Evolutionary conservation across 2,113 vertebrate species (phyloP).

Genomic region (Trichechus manatus): DNA sequence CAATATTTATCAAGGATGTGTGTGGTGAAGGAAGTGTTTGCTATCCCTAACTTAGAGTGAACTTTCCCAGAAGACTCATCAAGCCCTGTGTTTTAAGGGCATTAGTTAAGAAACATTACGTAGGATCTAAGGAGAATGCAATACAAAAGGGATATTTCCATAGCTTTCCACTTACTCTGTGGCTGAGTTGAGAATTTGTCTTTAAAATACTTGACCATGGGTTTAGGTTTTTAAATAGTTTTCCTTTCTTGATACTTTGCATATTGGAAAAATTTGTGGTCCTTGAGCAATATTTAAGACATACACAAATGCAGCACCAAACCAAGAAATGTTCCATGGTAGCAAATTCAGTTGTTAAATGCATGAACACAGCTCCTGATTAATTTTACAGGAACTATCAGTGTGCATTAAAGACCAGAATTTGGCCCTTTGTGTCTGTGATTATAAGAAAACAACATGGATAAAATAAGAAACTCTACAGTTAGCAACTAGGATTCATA

Average conservation of each 20-base stretch:
- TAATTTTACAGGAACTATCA: slow-evolving; percentile 61
- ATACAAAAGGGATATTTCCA: not conserved
- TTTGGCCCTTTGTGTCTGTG: slow-evolving; percentile 47
- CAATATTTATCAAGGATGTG: not conserved
- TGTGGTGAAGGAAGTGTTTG: not conserved
- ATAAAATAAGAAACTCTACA: slow-evolving; percentile 51
- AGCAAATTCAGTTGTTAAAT: slow-evolving; percentile 67
- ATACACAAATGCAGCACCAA: not conserved
- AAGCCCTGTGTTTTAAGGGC: not conserved
- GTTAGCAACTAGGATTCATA: not conserved
- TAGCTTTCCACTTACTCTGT: not conserved
- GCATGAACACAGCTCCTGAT: slow-evolving; percentile 54
- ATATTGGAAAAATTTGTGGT: slow-evolving; percentile 2
- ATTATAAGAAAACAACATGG: slow-evolving; percentile 48
- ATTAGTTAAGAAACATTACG: slow-evolving; percentile 2
- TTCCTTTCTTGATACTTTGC: slow-evolving; percentile 44
- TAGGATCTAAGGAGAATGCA: not conserved
- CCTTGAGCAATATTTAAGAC: slow-evolving; percentile 14
- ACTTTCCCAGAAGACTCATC: not conserved
- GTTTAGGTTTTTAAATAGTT: slow-evolving; percentile 1
- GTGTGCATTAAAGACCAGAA: slow-evolving; percentile 61
- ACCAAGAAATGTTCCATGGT: slow-evolving; percentile 39
- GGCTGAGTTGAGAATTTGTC: slow-evolving; percentile 5
- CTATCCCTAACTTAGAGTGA: not conserved
- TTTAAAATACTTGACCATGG: not conserved